A percentile compares a stretch with the other conserved stretches of the same genome.
These are phyloP conservation scores for Trachemys scripta DNA, from an alignment of 2,113 vertebrate species.

Conservation along the genomic window DNA sequence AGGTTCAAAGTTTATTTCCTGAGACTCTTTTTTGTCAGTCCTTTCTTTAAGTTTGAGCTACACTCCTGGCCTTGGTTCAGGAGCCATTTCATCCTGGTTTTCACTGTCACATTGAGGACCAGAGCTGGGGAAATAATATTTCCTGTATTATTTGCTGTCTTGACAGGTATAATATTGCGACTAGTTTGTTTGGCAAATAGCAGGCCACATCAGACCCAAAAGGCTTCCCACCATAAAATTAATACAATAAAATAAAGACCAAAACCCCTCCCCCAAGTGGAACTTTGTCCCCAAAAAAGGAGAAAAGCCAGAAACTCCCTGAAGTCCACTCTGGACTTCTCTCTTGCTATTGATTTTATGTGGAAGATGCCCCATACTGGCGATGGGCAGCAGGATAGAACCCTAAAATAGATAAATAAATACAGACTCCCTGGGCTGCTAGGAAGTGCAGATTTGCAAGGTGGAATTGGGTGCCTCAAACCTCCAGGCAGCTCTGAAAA, in stretches of 20 bases:
- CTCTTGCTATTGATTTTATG: not conserved
- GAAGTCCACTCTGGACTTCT: not conserved
- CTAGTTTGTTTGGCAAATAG: not conserved
- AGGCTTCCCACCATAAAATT: not conserved
- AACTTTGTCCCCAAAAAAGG: not conserved
- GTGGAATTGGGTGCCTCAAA: not conserved
- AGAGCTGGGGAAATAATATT: not conserved
- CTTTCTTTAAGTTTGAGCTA: too few relatives aligned
- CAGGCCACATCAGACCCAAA: not conserved
- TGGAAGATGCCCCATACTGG: not conserved
- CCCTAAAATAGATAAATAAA: not conserved
- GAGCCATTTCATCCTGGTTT: rapidly evolving
- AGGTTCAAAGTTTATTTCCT: not conserved
- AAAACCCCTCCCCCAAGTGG: not conserved
- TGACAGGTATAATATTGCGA: not conserved
- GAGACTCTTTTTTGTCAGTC: not conserved
- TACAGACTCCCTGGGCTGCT: not conserved
- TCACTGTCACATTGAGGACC: not conserved
- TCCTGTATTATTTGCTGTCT: not conserved
- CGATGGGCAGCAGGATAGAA: not conserved
- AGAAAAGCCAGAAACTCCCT: not conserved
- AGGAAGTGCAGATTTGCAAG: not conserved
- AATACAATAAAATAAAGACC: not conserved
- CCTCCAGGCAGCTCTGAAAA: not conserved
- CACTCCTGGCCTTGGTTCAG: not conserved